phyloP scores from a whole-genome alignment of 2,888 invertebrate genomes.

The Ophioninae sp. region DNA sequence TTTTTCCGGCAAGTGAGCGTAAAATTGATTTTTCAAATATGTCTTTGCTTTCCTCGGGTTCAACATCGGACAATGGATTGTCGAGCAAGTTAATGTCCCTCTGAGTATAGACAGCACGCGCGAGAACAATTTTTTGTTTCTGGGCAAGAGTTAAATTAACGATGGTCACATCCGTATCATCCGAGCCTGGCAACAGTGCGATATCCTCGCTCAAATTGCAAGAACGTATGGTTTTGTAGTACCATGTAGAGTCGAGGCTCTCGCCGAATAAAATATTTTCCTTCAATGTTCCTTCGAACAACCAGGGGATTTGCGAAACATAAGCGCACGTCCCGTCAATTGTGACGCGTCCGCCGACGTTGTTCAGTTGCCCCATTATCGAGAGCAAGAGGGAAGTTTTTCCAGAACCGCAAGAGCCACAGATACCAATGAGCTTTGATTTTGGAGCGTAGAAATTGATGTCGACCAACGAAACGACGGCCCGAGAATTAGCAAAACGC shows the following conservation, averaged over 20 bases:
- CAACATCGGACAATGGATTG: constrained; percentile 68
- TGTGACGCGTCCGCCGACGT: constrained; percentile 78
- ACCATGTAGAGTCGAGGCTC: constrained; percentile 82
- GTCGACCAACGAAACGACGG: constrained; percentile 62
- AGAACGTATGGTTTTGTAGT: constrained; percentile 82
- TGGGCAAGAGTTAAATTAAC: constrained; percentile 82
- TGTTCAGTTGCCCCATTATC: constrained; percentile 81
- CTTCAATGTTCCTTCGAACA: constrained; percentile 84
- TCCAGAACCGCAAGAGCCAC: constrained; percentile 83
- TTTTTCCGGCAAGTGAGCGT: constrained; percentile 63
- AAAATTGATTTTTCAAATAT: constrained; percentile 68
- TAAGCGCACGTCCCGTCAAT: constrained; percentile 82
- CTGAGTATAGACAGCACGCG: constrained; percentile 82
- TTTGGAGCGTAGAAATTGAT: constrained; percentile 75
- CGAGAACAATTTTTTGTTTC: constrained; percentile 82
- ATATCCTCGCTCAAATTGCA: constrained; percentile 83
- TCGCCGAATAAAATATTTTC: constrained; percentile 85
- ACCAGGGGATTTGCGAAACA: constrained; percentile 83
- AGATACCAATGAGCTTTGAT: constrained; percentile 82
- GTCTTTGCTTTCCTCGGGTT: constrained; percentile 62
- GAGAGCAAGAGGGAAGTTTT: constrained; percentile 82
- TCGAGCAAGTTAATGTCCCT: constrained; percentile 71
- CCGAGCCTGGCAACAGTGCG: constrained; percentile 82
- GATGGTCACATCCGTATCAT: constrained; percentile 83
- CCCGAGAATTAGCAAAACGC: constrained; percentile 47